Base-by-base conservation (phyloP, 2,888 invertebrate species). In the Tribolium freemani region DNA sequence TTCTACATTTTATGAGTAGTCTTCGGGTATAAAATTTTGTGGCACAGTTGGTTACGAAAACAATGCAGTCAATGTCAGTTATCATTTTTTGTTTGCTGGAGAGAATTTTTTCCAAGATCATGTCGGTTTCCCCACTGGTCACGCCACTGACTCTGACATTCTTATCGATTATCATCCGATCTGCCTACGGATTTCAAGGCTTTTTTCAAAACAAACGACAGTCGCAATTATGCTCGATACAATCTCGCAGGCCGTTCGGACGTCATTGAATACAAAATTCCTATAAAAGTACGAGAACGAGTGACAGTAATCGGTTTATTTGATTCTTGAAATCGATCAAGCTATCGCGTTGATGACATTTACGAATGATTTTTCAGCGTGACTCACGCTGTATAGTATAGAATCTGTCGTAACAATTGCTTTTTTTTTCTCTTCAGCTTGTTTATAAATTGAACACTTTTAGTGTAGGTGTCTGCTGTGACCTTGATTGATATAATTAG, bases 401-500 rank as follows among this genome's bases (percentile, higher is more conserved):
- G 9, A 21, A 20, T 48, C 51, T 51, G 45, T 45, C 44, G 58
- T 58, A 58, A 58, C 58, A 45, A 58, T 58, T 20, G 11, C 46
- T 45, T 48, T 60, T 60, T 64, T 51, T 63, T 38, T 51, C 51
- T 26, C 26, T 26, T 26, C 30, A 21, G 20, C 21, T 54, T 45
- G 54, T 54, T 64, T 53, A 16, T 64, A 50, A 50, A 16, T 20
- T 20, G 50, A 48, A 30, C 16, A 50, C n/a, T 16, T 64, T 64
- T 44, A n/a, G 45, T 54, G 64, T 64, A 64, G 64, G 64, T 64
- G 64, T 63, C 51, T 63, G 50, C 10, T 10, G 54, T 51, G 64
- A 44, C 64, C 64, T 64, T 64, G 64, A 64, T 54, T 53, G 54
- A 44, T 64, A 54, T 38, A 64, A 64, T 54, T 54, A 64, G 53